Base-by-base conservation (phyloP, 2,888 invertebrate species). In the Acanthoscelides obtectus region DNA sequence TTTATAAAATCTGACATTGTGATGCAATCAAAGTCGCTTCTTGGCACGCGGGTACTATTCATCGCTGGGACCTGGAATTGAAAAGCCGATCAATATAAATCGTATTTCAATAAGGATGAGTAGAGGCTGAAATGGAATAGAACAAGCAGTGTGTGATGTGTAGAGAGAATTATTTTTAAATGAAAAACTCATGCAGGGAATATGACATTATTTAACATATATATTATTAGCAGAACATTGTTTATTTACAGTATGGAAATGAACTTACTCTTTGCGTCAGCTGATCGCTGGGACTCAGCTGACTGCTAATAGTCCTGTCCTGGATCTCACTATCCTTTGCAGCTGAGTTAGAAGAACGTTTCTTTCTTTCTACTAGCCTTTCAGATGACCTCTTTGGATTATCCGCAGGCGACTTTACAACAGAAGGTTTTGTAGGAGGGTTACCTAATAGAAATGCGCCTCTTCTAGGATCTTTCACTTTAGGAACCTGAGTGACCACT, bases 391-490 rank as follows among this genome's bases (percentile, higher is more conserved):
- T 45, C 5, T 45, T 45, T 12, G 3, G 45, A 12, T 17, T 45
- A 20, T 66, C 66, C 19, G 25, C n/a, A 19, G 66, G 45, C 2
- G 27, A 19, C 12, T 66, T 66, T 66, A 66, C 22, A 22, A 83
- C 83, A 22, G 79, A 82, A 71, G 84, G 82, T 77, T 84, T 83
- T 0, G 82, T 80, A 72, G 80, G 76, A 69, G 76, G 83, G 77
- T 86, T 88, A 68, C 84, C 86, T 75, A n/a, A 6, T 63, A 6
- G 1, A 22, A 20, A 64, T 25, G 19, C 22, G 20, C 22, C 20
- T 1, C 45, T 45, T 12, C 45, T 6, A 45, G 45, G 45, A 45
- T 45, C 45, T 12, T 45, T 45, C 45, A 45, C 45, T 45, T 45
- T 45, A 12, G 45, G 45, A 12, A 45, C 45, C 5, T 4, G 17